Conservation (phyloP, 2,888 invertebrate genomes). For the Microchrysa polita region DNA sequence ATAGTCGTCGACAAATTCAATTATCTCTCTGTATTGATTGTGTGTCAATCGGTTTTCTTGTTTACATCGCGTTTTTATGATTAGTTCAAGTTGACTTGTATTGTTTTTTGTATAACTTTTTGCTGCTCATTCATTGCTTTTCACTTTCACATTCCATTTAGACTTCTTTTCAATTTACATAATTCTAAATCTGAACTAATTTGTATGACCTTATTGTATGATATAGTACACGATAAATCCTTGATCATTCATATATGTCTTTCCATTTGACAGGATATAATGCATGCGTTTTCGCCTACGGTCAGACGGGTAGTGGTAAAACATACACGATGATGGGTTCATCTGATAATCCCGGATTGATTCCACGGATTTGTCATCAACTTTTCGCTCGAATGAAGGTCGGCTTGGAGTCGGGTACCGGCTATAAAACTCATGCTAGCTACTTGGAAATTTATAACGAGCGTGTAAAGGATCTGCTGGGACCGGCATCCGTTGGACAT, state of each 20-base stretch:
- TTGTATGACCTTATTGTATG: neutral
- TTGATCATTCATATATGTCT: neutral
- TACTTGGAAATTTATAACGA: conserved; percentile 90
- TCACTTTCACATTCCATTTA: neutral
- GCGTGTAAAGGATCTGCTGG: conserved; percentile 77
- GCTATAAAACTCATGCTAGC: conserved; percentile 86
- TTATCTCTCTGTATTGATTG: no score
- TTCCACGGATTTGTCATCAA: conserved; percentile 86
- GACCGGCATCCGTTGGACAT: conserved; percentile 70
- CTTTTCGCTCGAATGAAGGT: conserved; percentile 83
- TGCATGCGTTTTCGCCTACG: conserved; percentile 91
- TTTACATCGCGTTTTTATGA: neutral
- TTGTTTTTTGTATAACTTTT: neutral
- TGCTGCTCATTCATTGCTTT: neutral
- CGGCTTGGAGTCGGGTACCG: conserved; percentile 82
- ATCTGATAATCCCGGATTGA: conserved; percentile 81
- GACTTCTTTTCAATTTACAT: no score
- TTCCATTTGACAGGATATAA: conserved; percentile 69
- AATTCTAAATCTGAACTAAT: no score
- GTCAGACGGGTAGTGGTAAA: conserved; percentile 91
- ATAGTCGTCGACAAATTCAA: no score
- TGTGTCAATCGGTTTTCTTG: no score
- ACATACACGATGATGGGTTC: conserved; percentile 92
- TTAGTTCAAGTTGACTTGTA: neutral
- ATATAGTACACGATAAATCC: neutral